Conservation (phyloP, 2,888 invertebrate species). For the Phyllotreta cruciferae region DNA sequence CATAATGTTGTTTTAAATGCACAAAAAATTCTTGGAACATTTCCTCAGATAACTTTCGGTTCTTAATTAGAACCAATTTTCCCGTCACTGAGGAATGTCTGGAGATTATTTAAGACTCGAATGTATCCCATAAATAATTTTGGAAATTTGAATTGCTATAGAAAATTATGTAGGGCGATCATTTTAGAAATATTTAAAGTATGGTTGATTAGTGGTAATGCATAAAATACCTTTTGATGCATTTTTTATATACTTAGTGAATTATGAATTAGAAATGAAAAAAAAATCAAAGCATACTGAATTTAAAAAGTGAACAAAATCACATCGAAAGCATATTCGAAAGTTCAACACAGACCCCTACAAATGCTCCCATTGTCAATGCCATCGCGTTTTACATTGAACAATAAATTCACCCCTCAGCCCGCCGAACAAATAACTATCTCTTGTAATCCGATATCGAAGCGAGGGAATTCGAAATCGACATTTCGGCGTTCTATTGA, state of each 20-base stretch:
- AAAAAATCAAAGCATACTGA: conserved; percentile 5
- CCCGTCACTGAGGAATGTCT: conserved; percentile 12
- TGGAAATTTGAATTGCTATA: background rate
- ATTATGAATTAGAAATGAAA: too few relatives aligned
- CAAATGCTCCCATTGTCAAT: conserved; percentile 20
- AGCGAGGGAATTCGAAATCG: conserved; percentile 20
- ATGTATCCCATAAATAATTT: conserved; percentile 15
- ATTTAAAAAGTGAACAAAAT: conserved; percentile 10
- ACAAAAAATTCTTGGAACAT: too few relatives aligned
- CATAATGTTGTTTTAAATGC: too few relatives aligned
- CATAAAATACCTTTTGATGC: too few relatives aligned
- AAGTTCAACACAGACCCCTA: conserved; percentile 5
- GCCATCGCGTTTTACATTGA: conserved; percentile 26
- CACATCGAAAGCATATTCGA: conserved; percentile 1
- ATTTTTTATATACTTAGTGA: too few relatives aligned
- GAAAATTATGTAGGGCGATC: too few relatives aligned
- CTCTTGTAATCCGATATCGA: conserved; percentile 32
- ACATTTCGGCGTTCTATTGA: conserved; percentile 25
- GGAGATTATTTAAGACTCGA: conserved; percentile 4
- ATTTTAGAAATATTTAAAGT: too few relatives aligned
- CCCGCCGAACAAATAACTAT: conserved; percentile 30
- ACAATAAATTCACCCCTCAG: conserved; percentile 32
- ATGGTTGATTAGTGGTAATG: too few relatives aligned
- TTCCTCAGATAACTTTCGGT: too few relatives aligned
- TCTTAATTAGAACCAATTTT: conserved; percentile 6